These are phyloP conservation scores for Hyposmocoma kahamanoa DNA, from an alignment of 1,140 invertebrate species.

Conservation along the genomic window DNA sequence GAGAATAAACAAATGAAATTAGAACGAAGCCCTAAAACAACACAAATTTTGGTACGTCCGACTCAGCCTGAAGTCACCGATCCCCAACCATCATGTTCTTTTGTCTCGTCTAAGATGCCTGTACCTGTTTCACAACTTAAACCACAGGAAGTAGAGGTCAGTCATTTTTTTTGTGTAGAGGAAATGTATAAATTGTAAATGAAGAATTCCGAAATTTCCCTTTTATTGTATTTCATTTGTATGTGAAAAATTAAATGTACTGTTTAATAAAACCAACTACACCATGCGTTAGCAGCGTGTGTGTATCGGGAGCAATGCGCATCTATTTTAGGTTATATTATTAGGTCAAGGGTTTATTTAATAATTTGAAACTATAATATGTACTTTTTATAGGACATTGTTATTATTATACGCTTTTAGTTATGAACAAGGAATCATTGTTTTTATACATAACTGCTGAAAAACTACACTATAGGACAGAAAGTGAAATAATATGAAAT, in stretches of 20 bases:
- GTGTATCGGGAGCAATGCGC: conserved; percentile 44
- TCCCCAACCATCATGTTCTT: conserved; percentile 54
- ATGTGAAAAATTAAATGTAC: conserved; percentile 5
- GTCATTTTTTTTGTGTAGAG: conserved; percentile 8
- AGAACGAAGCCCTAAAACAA: conserved; percentile 24
- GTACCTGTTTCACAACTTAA: conserved; percentile 37
- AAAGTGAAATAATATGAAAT: too few relatives aligned
- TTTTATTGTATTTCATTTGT: too few relatives aligned
- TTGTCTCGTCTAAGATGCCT: conserved; percentile 24
- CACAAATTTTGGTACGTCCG: too few relatives aligned
- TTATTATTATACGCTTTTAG: background rate
- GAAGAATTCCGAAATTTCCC: too few relatives aligned
- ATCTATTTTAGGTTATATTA: conserved; percentile 62
- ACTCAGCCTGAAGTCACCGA: conserved; percentile 23
- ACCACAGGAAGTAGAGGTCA: conserved; percentile 68
- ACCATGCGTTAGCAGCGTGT: conserved; percentile 33
- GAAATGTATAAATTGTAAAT: too few relatives aligned
- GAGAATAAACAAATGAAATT: conserved; percentile 35
- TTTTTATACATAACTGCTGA: background rate
- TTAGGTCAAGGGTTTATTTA: conserved; percentile 54
- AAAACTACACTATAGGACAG: too few relatives aligned
- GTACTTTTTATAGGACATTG: too few relatives aligned
- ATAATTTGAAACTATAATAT: too few relatives aligned
- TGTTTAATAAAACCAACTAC: conserved; percentile 36
- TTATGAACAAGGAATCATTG: background rate